These are phyloP conservation scores for Linnaemya tessellans DNA, from an alignment of 2,888 invertebrate genomes.

Conservation along the genomic window DNA sequence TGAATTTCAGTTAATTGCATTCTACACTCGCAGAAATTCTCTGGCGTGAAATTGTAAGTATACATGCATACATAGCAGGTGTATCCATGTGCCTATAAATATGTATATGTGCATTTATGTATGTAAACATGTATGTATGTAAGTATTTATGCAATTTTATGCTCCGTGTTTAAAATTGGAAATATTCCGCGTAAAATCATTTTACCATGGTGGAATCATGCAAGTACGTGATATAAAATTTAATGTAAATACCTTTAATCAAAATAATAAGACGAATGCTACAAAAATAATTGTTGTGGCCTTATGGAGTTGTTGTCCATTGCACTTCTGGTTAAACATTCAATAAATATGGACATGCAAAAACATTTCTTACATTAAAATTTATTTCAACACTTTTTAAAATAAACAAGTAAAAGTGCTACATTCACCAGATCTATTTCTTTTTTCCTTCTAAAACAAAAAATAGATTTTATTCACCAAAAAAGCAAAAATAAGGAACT, in stretches of 20 bases:
- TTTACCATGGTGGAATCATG: conserved; percentile 3
- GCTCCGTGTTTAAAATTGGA: conserved; percentile 22
- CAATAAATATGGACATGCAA: neutral
- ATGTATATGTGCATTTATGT: neutral
- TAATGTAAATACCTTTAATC: conserved; percentile 62
- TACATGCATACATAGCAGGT: neutral
- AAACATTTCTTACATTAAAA: neutral
- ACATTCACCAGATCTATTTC: too few relatives aligned
- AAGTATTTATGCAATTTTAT: conserved; percentile 31
- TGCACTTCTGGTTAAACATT: conserved; percentile 7
- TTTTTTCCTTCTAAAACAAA: too few relatives aligned
- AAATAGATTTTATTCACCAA: neutral
- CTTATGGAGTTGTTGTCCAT: conserved; percentile 33
- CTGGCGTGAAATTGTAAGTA: conserved; percentile 36
- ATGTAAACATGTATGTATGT: neutral
- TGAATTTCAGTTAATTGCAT: conserved; percentile 38
- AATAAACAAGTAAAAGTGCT: too few relatives aligned
- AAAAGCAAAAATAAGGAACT: neutral
- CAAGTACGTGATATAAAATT: conserved; percentile 40
- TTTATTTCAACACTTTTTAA: neutral
- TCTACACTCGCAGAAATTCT: conserved; percentile 53
- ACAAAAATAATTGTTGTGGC: conserved; percentile 8
- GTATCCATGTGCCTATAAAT: neutral
- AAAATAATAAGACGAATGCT: conserved; percentile 37
- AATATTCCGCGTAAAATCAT: conserved; percentile 7